Evolutionary conservation across 2,888 invertebrate species (phyloP), one percentile per base, ranked within the genome.

Genomic region (Protodeltote pygarga): DNA sequence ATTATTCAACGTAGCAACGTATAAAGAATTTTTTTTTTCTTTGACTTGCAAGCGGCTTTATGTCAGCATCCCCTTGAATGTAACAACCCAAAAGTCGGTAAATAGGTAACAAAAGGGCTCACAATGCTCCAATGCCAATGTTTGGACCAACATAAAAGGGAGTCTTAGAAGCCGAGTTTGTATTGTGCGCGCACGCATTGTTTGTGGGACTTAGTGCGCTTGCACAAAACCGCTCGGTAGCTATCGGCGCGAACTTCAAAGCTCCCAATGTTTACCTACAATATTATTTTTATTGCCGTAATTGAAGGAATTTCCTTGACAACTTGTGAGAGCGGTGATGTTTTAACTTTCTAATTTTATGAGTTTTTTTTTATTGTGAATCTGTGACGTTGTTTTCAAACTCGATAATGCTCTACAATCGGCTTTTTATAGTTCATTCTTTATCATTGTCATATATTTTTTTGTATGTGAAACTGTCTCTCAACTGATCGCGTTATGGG

Each of bases 141-240:
- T 92, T 91, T 91, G 87, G 88, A 75, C 80, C 79, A 82, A 85
- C 83, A 90, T 88, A 90, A 91, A 58, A 84, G 75, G 77, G 79
- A 81, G 80, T 88, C 85, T 86, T 80, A 89, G 87, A 83, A 85
- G 77, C 66, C 44, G 70, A 60, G 76, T 55, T 62, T 54, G 65
- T 51, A 82, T 91, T 91, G 89, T 91, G 79, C 79, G 76, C 73
- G 3, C 16, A 49, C 61, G 79, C 80, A 85, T 89, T 89, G 88
- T 89, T 79, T 48, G 41, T 34, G 47, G 60, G 60, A 61, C 50
- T 69, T 62, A 62, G 60, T 71, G 64, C 82, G 79, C 83, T 90
- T 91, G 91, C 89, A 89, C 87, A 89, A 89, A 88, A 90, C 89
- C 89, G 80, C 77, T 72, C 90, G 87, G 91, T 91, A 91, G 91